These are phyloP conservation scores for Palythoa caribaeorum DNA, from an alignment of 92 coral and sea anemone genomes.

Conservation along the genomic window DNA sequence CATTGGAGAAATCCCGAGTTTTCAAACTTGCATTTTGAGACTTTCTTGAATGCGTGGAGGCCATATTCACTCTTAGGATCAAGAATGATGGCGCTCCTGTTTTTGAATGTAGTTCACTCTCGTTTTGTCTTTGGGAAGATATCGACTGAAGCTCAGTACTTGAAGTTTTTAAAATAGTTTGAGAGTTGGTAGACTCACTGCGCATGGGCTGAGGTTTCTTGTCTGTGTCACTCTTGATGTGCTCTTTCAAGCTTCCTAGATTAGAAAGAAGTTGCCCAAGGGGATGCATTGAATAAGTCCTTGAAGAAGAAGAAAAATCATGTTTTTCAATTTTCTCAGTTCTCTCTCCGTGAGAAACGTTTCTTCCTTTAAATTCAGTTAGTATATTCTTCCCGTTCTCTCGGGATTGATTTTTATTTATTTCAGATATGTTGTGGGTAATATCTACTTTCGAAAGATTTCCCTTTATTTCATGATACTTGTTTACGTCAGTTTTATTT, in stretches of 20 bases:
- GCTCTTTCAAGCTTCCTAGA: constrained; percentile 30
- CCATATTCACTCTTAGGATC: not conserved
- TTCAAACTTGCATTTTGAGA: not conserved
- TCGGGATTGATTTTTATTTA: not conserved
- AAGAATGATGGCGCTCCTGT: not conserved
- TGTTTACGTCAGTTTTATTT: not conserved
- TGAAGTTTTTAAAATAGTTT: not conserved
- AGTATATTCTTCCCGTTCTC: not conserved
- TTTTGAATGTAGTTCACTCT: not conserved
- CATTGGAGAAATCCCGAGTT: not conserved
- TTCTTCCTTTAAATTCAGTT: not conserved
- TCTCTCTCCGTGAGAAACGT: not conserved
- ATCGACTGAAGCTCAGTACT: not conserved
- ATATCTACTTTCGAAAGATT: not conserved
- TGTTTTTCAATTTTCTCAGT: not conserved
- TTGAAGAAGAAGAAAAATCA: not conserved
- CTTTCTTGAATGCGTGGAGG: not conserved
- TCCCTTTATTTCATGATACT: not conserved
- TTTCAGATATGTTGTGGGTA: not conserved
- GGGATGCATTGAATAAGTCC: constrained; percentile 30
- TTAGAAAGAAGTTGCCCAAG: constrained; percentile 32
- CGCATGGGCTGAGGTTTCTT: not conserved
- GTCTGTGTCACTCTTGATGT: constrained; percentile 9
- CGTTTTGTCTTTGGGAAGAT: not conserved
- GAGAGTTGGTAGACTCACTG: not conserved